phyloP scores from a whole-genome alignment of 2,113 vertebrate species.

The Chelonoidis abingdonii region DNA sequence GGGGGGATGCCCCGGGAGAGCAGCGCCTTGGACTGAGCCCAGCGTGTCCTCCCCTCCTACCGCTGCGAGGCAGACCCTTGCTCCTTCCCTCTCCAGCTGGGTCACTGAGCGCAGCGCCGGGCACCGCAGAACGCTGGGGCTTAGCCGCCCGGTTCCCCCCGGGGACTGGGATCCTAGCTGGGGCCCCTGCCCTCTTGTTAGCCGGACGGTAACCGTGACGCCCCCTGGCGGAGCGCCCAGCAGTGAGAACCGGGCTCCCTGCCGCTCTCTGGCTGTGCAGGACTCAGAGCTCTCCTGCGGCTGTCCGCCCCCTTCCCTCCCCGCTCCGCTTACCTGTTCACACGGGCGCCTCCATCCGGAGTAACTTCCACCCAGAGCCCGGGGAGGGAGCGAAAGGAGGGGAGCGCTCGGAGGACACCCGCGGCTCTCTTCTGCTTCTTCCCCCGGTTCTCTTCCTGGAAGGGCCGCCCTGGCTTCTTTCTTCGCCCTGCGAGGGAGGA shows the following conservation, averaged over 20 bases:
- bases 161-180: too few species aligned
- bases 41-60: background rate
- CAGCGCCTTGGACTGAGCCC: background rate
- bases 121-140: background rate
- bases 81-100: conserved; percentile 18
- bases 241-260: background rate
- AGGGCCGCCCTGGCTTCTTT: background rate
- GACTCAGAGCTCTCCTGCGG: background rate
- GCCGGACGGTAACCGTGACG: background rate
- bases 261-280: background rate
- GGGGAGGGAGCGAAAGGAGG: background rate
- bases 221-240: background rate
- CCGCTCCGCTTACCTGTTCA: background rate
- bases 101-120: background rate
- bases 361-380: background rate
- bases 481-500: background rate
- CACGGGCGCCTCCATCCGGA: background rate
- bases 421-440: background rate
- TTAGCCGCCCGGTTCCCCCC: too few species aligned
- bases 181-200: too few species aligned
- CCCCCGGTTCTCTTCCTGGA: background rate
- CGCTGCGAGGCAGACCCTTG: conserved; percentile 5
- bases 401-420: background rate
- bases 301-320: background rate
- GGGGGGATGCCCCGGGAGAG: background rate